Percentiles rank a stretch among this genome's conserved stretches.
Evolutionary conservation across 1,140 invertebrate genomes (phyloP).

Genomic region (Liolophura sinensis): DNA sequence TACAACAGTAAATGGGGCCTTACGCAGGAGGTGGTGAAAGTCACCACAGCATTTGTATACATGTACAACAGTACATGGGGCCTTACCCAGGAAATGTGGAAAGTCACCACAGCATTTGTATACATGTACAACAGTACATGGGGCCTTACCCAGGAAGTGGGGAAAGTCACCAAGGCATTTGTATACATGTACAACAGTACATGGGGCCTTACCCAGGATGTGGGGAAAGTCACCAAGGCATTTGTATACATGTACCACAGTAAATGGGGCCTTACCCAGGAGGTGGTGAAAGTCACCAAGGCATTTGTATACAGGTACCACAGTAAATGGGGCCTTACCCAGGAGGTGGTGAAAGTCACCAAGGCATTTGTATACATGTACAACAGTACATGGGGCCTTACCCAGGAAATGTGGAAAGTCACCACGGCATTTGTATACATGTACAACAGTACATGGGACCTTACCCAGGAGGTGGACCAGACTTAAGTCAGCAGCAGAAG

Average conservation of each 20-base stretch:
- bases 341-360: neutral
- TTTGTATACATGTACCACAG: conserved; percentile 1
- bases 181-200: neutral
- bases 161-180: neutral
- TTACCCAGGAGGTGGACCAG: conserved; percentile 55
- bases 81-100: neutral
- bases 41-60: too few relatives aligned
- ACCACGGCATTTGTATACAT: neutral
- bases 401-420: neutral
- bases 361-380: neutral
- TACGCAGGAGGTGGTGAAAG: too few relatives aligned
- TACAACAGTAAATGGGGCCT: too few relatives aligned
- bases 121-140: conserved; percentile 1
- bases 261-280: neutral
- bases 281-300: neutral
- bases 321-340: neutral
- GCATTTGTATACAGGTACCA: neutral
- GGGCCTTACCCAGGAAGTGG: neutral
- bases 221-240: neutral
- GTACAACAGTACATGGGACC: neutral
- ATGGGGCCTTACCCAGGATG: neutral
- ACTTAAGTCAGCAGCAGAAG: conserved; percentile 37
- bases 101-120: neutral
- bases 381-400: neutral
- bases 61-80: too few relatives aligned